These are phyloP conservation scores for Schrankia costaestrigalis DNA, from an alignment of 2,888 invertebrate species.

Conservation along the genomic window DNA sequence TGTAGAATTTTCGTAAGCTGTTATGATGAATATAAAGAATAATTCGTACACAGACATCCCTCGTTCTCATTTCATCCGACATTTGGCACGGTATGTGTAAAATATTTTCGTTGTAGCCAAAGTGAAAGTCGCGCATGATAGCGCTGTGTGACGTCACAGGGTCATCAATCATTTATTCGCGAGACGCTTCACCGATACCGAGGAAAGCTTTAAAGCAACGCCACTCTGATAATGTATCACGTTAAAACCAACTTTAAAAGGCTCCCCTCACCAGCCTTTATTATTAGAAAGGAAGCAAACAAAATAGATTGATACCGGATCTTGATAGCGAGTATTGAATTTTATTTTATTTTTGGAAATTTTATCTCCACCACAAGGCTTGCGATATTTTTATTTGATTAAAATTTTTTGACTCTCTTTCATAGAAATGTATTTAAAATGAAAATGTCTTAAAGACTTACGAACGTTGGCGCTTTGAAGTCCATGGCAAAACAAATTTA, in stretches of 20 bases:
- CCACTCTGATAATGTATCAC: slow-evolving; percentile 74
- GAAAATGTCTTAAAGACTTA: too few species aligned
- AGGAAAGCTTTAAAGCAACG: slow-evolving; percentile 72
- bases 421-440: too few species aligned
- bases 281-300: slow-evolving; percentile 59
- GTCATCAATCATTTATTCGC: slow-evolving; percentile 76
- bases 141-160: slow-evolving; percentile 48
- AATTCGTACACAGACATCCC: slow-evolving; percentile 27
- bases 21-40: too few species aligned
- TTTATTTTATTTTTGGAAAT: slow-evolving; percentile 48
- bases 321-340: slow-evolving; percentile 59
- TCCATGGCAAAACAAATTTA: too few species aligned
- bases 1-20: too few species aligned
- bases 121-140: slow-evolving; percentile 67
- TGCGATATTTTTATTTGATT: slow-evolving; percentile 12
- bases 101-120: slow-evolving; percentile 60
- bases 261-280: slow-evolving; percentile 49
- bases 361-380: slow-evolving; percentile 10
- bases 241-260: slow-evolving; percentile 70
- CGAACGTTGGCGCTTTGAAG: too few species aligned
- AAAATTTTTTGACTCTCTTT: not conserved
- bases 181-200: slow-evolving; percentile 62
- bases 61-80: slow-evolving; percentile 40
- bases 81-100: slow-evolving; percentile 48
- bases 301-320: slow-evolving; percentile 71